Base-by-base conservation (phyloP, 1,140 invertebrate genomes). In the Drosophila sturtevanti region DNA sequence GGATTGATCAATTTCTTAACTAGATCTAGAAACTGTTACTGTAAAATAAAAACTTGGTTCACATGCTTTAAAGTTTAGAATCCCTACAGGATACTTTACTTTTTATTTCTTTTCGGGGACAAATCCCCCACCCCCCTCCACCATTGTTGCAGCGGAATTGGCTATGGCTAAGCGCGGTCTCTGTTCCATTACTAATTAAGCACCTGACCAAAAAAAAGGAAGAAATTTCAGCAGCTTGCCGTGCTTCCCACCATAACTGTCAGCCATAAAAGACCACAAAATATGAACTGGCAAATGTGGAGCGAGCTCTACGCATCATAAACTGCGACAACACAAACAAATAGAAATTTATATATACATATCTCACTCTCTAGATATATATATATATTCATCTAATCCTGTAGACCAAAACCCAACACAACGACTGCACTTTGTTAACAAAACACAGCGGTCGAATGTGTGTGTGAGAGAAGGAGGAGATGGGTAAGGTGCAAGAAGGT, bases 211-310 rank as follows among this genome's bases (percentile, higher is more conserved):
- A 52, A 35, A 6, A 31, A 31, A 31, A 31, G 24, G 4, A 24
- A 4, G 24, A 24, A 12, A 9, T 10, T 34, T 69, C 38, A 18
- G 38, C 31, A 52, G 68, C 69, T 77, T 76, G 81, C 74, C 62
- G 12, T 59, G 72, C 81, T 89, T 89, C 84, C 77, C 84, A 89
- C 84, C 72, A 89, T 89, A 89, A 89, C 65, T 89, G 84, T 89
- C 84, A 89, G 48, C 34, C 44, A 60, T 59, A 55, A 37, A 66
- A 67, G 52, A 56, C 52, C 65, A 66, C 75, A 79, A 87, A 82
- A 82, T 87, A 87, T 87, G 82, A 87, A 55, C 82, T 82, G 84
- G 44, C 72, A 63, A 89, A 76, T 68, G 84, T 82, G 56, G 75
- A 76, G 64, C 77, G 52, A 41, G 44, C 77, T 64, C 48, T 79